Conservation (phyloP, 2,888 invertebrate species). For the Cyaniris semiargus region DNA sequence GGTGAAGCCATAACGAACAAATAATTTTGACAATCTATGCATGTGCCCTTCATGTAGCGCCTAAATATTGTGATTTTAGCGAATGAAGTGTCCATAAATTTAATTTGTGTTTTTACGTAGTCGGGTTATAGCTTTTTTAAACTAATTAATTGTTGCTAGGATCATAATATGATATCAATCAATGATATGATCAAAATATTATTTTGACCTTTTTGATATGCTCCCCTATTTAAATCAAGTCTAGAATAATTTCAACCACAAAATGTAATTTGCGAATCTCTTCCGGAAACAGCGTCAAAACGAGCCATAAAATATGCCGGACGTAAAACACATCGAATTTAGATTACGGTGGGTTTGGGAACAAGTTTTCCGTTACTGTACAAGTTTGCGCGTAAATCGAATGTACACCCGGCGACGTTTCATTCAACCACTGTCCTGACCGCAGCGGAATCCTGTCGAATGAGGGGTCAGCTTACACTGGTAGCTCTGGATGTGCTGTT, state of each 20-base stretch:
- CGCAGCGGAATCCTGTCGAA: not conserved
- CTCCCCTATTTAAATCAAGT: no score
- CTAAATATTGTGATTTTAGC: no score
- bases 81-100: no score
- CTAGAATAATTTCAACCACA: not conserved
- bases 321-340: slow-evolving; percentile 17
- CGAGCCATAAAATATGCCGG: slow-evolving; percentile 9
- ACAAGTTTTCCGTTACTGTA: slow-evolving; percentile 56
- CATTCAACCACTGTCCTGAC: not conserved
- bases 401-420: slow-evolving; percentile 39
- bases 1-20: no score
- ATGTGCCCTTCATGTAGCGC: no score
- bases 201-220: not conserved
- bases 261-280: not conserved
- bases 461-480: not conserved
- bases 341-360: slow-evolving; percentile 37
- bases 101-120: no score
- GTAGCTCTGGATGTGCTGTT: not conserved
- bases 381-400: slow-evolving; percentile 52
- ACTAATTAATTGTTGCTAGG: no score
- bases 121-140: no score
- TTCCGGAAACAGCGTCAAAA: not conserved
- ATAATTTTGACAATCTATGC: no score
- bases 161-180: no score
- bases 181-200: no score